Evolutionary conservation across 1,140 invertebrate genomes (phyloP).

Genomic region (Drosophila lacteicornis): DNA sequence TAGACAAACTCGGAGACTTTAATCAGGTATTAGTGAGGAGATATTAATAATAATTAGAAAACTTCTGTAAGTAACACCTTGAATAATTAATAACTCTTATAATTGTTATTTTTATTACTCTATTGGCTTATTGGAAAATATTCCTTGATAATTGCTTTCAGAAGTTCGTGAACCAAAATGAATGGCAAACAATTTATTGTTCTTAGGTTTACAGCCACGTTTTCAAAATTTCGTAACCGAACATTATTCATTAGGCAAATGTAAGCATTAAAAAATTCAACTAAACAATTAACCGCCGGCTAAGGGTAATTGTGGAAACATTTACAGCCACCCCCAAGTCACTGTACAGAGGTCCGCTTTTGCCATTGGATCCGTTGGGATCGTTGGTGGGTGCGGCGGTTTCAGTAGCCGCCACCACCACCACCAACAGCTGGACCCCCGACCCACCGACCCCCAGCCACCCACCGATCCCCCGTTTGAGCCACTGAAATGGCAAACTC

Average conservation of each 20-base stretch:
- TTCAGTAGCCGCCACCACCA: slow-evolving; percentile 42
- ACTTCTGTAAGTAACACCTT: too few relatives aligned
- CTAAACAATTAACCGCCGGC: slow-evolving; percentile 30
- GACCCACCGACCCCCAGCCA: slow-evolving; percentile 20
- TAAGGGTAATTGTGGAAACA: slow-evolving; percentile 31
- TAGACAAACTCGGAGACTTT: too few relatives aligned
- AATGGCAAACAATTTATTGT: neutral
- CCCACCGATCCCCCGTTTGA: slow-evolving; percentile 9
- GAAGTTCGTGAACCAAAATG: neutral
- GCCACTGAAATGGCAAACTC: slow-evolving; percentile 45
- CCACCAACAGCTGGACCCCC: slow-evolving; percentile 45
- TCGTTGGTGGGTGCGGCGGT: slow-evolving; percentile 65
- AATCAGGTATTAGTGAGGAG: too few relatives aligned
- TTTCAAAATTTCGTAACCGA: neutral
- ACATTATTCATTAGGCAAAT: slow-evolving; percentile 15
- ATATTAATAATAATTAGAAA: too few relatives aligned
- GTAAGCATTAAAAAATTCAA: neutral
- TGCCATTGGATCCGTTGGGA: slow-evolving; percentile 35
- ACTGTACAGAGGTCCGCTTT: slow-evolving; percentile 28
- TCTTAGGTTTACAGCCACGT: neutral
- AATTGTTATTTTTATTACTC: neutral
- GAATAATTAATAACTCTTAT: too few relatives aligned
- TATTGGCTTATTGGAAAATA: too few relatives aligned
- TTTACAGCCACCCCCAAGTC: slow-evolving; percentile 15
- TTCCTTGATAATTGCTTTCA: neutral